phyloP scores from a whole-genome alignment of 2,113 vertebrate genomes.

The Oreochromis aureus region DNA sequence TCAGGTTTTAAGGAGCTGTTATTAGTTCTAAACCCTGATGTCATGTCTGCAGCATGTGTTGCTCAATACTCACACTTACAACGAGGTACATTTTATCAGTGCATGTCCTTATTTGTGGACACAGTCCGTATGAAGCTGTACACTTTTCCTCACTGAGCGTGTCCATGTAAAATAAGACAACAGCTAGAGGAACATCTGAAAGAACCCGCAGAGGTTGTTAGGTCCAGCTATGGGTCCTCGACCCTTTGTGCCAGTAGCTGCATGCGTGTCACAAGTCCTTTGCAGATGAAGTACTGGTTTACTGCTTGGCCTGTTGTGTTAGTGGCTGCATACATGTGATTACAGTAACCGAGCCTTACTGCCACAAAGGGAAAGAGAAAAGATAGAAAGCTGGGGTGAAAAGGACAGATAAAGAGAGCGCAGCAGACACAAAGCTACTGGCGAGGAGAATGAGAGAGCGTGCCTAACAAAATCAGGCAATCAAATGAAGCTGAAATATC shows the following conservation, averaged over 20 bases:
- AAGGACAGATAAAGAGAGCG: background rate
- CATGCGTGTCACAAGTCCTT: slow-evolving; percentile 27
- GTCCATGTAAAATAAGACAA: background rate
- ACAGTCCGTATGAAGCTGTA: background rate
- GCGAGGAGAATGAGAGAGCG: background rate
- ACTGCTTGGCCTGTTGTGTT: slow-evolving; percentile 7
- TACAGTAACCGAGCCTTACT: slow-evolving; percentile 16
- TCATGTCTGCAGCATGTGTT: background rate
- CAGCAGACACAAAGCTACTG: background rate
- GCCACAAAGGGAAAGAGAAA: background rate
- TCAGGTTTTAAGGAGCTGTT: background rate
- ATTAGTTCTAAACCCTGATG: background rate
- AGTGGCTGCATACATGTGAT: slow-evolving; percentile 27
- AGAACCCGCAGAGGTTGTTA: background rate
- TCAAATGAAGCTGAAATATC: background rate
- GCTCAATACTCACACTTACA: background rate
- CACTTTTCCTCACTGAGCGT: background rate
- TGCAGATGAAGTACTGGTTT: background rate
- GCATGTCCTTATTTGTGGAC: background rate
- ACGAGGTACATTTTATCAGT: background rate
- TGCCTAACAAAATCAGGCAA: background rate
- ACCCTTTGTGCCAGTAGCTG: background rate
- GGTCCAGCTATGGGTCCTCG: background rate
- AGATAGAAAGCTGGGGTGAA: background rate
- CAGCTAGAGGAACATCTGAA: background rate